A percentile compares a stretch with the other conserved stretches of the same genome.
Evolutionary conservation across 1,140 invertebrate species (phyloP).

Genomic region (Meloidogyne hapla): DNA sequence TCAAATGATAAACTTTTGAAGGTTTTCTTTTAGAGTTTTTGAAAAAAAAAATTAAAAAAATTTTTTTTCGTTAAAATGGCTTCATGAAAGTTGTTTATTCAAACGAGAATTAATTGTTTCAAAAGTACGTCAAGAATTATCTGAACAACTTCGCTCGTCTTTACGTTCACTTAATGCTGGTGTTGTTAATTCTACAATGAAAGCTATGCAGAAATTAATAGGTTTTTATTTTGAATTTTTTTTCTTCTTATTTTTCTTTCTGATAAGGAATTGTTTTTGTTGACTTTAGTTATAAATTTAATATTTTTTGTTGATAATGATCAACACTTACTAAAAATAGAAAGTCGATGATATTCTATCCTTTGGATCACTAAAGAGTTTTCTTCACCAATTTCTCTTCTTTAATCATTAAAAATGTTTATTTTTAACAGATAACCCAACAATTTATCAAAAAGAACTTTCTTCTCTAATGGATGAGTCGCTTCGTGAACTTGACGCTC

Average conservation of each 20-base stretch:
- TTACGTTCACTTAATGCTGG: conserved; percentile 33
- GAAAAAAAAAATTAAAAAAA: background rate
- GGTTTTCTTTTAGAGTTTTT: background rate
- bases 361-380: no score
- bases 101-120: conserved; percentile 36
- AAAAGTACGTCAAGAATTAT: conserved; percentile 35
- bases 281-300: background rate
- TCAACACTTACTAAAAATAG: no score
- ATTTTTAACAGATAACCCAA: conserved; percentile 21
- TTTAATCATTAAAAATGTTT: conserved; percentile 29
- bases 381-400: no score
- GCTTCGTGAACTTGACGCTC: conserved; percentile 44
- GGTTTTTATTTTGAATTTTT: background rate
- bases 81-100: conserved; percentile 47
- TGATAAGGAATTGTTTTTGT: no score
- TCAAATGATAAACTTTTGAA: conserved; percentile 45
- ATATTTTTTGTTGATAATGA: background rate
- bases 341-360: no score
- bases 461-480: conserved; percentile 47
- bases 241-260: background rate
- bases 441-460: conserved; percentile 45
- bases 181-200: conserved; percentile 7
- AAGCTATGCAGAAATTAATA: conserved; percentile 25
- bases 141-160: conserved; percentile 45
- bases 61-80: conserved; percentile 37